Evolutionary conservation across 2,888 invertebrate species (phyloP).

Genomic region (Frankliniella intonsa): DNA sequence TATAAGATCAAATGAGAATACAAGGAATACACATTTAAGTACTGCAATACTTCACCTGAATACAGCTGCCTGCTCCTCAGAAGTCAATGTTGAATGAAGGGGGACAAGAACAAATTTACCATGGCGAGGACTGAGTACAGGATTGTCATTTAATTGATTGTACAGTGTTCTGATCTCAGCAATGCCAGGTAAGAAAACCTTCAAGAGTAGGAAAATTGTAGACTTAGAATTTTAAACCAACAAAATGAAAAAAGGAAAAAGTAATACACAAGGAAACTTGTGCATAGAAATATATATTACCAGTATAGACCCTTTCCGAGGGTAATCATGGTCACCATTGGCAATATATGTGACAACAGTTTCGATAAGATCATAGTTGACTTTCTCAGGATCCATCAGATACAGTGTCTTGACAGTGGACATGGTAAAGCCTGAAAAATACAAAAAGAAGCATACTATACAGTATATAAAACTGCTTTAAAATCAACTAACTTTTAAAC

Average conservation of each 20-base stretch:
- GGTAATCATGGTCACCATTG: slow-evolving; percentile 63
- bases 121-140: slow-evolving; percentile 57
- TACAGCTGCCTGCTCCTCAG: slow-evolving; percentile 75
- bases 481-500: too few relatives aligned
- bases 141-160: slow-evolving; percentile 62
- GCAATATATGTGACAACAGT: slow-evolving; percentile 65
- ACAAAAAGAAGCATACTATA: not conserved
- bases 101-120: slow-evolving; percentile 72
- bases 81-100: slow-evolving; percentile 77
- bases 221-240: not conserved
- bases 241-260: slow-evolving; percentile 22
- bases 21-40: not conserved
- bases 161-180: slow-evolving; percentile 70
- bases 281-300: slow-evolving; percentile 41
- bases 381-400: slow-evolving; percentile 70
- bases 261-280: slow-evolving; percentile 4
- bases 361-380: slow-evolving; percentile 73
- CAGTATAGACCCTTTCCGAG: slow-evolving; percentile 67
- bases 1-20: not conserved
- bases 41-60: slow-evolving; percentile 49
- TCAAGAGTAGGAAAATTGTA: slow-evolving; percentile 22
- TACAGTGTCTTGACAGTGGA: slow-evolving; percentile 56
- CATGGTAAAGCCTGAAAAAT: not conserved
- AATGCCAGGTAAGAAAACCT: slow-evolving; percentile 71
- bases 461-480: not conserved